These are phyloP conservation scores for Carettochelys insculpta DNA, from an alignment of 2,113 vertebrate species.

Conservation along the genomic window DNA sequence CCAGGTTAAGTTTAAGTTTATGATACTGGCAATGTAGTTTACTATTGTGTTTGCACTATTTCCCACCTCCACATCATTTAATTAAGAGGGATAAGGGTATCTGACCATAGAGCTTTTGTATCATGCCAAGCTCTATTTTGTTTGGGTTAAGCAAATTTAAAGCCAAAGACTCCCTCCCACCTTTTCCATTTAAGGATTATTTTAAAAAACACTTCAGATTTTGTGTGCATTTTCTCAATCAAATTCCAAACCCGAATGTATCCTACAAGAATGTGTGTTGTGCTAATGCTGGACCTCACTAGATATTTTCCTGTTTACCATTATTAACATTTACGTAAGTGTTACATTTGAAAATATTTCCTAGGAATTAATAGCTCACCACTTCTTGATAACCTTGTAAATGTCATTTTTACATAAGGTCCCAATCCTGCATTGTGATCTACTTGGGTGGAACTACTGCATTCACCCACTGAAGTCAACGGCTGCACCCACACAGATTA, in stretches of 20 bases:
- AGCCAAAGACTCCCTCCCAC: not conserved
- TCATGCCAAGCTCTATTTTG: not conserved
- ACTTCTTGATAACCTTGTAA: not conserved
- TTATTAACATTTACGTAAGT: not conserved
- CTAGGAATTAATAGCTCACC: not conserved
- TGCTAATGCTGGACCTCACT: not conserved
- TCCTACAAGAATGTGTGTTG: not conserved
- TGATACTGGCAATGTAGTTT: not conserved
- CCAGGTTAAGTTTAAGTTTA: not conserved
- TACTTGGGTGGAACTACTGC: not conserved
- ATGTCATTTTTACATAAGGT: not conserved
- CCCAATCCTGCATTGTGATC: not conserved
- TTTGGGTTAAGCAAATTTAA: not conserved
- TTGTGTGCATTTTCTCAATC: not conserved
- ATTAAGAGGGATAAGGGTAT: not conserved
- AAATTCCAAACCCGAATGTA: not conserved
- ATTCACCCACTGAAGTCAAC: not conserved
- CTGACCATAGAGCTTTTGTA: not conserved
- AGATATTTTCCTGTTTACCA: not conserved
- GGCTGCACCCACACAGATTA: not conserved
- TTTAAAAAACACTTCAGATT: not conserved
- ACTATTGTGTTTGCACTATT: not conserved
- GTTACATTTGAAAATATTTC: not conserved
- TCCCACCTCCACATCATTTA: not conserved
- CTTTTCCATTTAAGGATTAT: not conserved